phyloP scores from a whole-genome alignment of 2,113 vertebrate species.

The Plestiodon gilberti region DNA sequence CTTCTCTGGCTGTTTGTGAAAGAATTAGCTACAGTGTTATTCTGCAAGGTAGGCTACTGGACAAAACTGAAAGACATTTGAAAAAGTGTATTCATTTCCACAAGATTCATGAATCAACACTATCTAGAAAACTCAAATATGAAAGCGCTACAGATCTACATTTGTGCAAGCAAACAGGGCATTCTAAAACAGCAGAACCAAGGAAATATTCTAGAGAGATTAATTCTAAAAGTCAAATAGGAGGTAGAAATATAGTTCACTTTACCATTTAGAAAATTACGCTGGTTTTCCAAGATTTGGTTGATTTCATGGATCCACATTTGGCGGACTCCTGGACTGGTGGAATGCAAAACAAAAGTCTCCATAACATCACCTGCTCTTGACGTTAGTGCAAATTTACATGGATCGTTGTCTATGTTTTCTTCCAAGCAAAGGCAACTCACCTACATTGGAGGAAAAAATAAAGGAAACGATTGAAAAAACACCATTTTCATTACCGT shows the following conservation, averaged over 20 bases:
- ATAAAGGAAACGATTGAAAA: background rate
- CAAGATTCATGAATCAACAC: background rate
- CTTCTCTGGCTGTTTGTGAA: too few relatives aligned
- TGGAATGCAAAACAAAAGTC: slow-evolving; percentile 89
- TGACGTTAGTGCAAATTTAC: slow-evolving; percentile 95
- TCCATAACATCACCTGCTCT: slow-evolving; percentile 87
- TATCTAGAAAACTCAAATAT: background rate
- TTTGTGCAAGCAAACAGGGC: too few relatives aligned
- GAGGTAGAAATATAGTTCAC: background rate
- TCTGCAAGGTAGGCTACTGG: slow-evolving; percentile 39
- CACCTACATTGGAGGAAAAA: slow-evolving; percentile 78
- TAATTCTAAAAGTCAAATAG: background rate
- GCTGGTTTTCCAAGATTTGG: slow-evolving; percentile 98
- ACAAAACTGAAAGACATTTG: slow-evolving; percentile 24
- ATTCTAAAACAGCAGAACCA: background rate
- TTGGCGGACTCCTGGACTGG: slow-evolving; percentile 88
- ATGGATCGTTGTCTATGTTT: slow-evolving; percentile 91
- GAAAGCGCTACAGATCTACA: background rate
- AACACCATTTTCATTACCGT: background rate
- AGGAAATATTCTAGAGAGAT: background rate
- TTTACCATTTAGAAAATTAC: slow-evolving; percentile 98
- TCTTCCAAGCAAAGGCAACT: slow-evolving; percentile 97
- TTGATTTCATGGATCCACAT: slow-evolving; percentile 95
- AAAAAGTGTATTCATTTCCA: background rate
- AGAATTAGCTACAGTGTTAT: too few relatives aligned